These are phyloP conservation scores for Eremophila alpestris DNA, from an alignment of 2,797 vertebrate species.

Conservation along the genomic window DNA sequence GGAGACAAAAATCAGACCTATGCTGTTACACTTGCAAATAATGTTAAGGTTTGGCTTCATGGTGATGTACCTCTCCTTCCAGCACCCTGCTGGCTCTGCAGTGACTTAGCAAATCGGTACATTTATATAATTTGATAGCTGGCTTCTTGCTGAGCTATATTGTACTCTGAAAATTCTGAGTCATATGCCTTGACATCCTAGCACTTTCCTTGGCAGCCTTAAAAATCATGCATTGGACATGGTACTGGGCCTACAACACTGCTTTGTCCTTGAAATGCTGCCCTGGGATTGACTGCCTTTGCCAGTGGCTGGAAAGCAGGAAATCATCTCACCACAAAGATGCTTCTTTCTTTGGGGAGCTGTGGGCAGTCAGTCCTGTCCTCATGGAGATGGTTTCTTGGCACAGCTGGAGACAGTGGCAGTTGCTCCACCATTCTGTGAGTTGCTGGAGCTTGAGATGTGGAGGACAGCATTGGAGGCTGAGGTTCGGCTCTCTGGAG, in stretches of 20 bases:
- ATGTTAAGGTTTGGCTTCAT: conserved; percentile 10
- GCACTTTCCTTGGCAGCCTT: conserved; percentile 30
- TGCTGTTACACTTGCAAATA: neutral
- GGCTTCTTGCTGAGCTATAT: conserved; percentile 42
- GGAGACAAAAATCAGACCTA: neutral
- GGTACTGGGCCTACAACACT: neutral
- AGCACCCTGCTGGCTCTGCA: neutral
- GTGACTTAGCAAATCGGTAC: conserved; percentile 21
- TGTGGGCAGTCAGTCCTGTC: neutral
- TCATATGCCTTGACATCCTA: conserved; percentile 54
- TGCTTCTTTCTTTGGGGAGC: neutral
- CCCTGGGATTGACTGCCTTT: neutral
- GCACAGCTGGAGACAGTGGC: neutral
- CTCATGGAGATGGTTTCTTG: rapidly evolving
- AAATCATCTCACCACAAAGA: neutral
- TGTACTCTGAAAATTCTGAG: conserved; percentile 41
- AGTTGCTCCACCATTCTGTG: neutral
- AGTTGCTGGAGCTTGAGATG: neutral
- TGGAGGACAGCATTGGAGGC: neutral
- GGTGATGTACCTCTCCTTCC: conserved; percentile 10
- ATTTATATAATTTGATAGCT: conserved; percentile 21
- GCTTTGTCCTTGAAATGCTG: conserved; percentile 5
- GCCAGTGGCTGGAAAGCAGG: neutral
- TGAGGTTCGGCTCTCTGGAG: neutral
- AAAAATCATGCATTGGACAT: neutral